Percentiles rank a stretch among this genome's conserved stretches.
phyloP scores from a whole-genome alignment of 2,888 invertebrate species.

The Chamaedrilus cognettii region DNA sequence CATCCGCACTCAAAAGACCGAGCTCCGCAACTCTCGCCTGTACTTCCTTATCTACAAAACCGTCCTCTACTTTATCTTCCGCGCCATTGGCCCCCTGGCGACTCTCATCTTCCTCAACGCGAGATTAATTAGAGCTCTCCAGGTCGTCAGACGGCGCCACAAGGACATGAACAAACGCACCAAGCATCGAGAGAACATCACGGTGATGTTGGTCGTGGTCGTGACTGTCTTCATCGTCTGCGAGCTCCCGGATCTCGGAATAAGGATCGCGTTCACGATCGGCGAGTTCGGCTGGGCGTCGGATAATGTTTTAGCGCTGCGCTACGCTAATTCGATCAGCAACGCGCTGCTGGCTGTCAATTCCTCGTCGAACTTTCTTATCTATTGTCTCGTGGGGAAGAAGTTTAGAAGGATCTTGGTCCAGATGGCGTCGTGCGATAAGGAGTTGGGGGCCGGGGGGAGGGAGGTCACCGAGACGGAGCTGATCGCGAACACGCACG shows the following conservation, averaged over 20 bases:
- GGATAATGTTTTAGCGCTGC: slow-evolving; percentile 10
- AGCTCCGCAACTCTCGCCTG: slow-evolving; percentile 19
- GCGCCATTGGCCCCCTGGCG: slow-evolving; percentile 38
- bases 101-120: slow-evolving; percentile 34
- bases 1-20: slow-evolving; percentile 17
- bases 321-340: slow-evolving; percentile 22
- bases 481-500: not conserved
- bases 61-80: slow-evolving; percentile 39
- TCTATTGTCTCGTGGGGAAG: slow-evolving; percentile 31
- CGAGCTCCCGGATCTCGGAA: slow-evolving; percentile 31
- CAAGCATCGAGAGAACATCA: slow-evolving; percentile 33
- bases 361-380: slow-evolving; percentile 38
- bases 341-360: slow-evolving; percentile 37
- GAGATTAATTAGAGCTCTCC: slow-evolving; percentile 34
- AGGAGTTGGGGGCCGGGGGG: not conserved
- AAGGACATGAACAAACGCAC: slow-evolving; percentile 20
- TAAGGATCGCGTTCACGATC: slow-evolving; percentile 26
- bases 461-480: not conserved
- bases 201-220: slow-evolving; percentile 34
- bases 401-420: slow-evolving; percentile 23
- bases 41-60: slow-evolving; percentile 42
- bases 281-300: slow-evolving; percentile 3
- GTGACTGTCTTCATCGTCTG: slow-evolving; percentile 35
- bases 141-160: slow-evolving; percentile 21
- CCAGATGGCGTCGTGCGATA: slow-evolving; percentile 12